phyloP scores from a whole-genome alignment of 2,888 invertebrate species.

The Acanthosepion pharaonis region DNA sequence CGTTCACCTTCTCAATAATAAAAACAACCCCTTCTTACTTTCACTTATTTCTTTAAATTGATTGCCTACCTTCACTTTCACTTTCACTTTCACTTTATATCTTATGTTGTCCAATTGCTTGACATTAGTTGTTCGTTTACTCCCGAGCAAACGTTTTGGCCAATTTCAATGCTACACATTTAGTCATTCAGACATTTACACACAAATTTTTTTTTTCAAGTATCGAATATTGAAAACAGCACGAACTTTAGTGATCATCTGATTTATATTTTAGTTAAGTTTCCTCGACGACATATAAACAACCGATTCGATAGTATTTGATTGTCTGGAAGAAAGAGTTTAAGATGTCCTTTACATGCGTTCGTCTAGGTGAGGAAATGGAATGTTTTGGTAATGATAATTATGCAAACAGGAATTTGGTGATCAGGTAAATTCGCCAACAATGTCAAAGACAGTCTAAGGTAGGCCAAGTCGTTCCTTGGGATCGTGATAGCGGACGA shows the following conservation, averaged over 20 bases:
- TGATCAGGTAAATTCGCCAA: neutral
- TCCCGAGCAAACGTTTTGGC: neutral
- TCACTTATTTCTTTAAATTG: neutral
- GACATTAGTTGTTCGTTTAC: neutral
- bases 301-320: neutral
- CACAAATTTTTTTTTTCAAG: too few relatives aligned
- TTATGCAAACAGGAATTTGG: neutral
- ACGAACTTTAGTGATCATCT: too few relatives aligned
- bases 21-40: too few relatives aligned
- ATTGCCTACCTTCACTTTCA: neutral
- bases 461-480: neutral
- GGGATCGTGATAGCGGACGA: neutral
- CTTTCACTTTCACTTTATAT: too few relatives aligned
- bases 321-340: neutral
- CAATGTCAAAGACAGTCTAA: neutral
- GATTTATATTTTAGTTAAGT: neutral
- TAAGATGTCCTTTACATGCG: neutral
- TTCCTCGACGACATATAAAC: neutral
- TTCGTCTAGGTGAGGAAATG: too few relatives aligned
- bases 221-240: too few relatives aligned
- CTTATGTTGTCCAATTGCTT: neutral
- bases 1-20: too few relatives aligned
- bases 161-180: neutral
- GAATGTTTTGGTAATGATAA: neutral
- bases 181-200: neutral